These are phyloP conservation scores for Zenarchopterus dispar DNA, from an alignment of 2,797 vertebrate species.

Conservation along the genomic window DNA sequence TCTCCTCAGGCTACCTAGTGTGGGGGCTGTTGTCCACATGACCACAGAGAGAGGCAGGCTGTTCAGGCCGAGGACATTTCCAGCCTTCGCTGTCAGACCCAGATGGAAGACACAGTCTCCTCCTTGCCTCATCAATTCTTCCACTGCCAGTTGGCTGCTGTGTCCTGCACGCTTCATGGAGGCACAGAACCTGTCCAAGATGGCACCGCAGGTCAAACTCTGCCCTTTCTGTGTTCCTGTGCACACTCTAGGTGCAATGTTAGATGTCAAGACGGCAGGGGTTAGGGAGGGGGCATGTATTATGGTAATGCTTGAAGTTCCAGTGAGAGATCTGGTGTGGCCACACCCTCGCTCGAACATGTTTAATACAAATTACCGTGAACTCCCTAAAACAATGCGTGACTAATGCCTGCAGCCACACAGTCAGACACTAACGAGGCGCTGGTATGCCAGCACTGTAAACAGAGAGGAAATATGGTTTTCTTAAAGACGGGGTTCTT, in stretches of 20 bases:
- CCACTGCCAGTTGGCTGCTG: constrained; percentile 57
- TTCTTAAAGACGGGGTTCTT: constrained; percentile 39
- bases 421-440: constrained; percentile 31
- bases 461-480: constrained; percentile 29
- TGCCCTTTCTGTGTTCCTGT: constrained; percentile 10
- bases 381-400: constrained; percentile 24
- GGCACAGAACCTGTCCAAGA: constrained; percentile 49
- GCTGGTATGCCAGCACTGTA: constrained; percentile 36
- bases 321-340: constrained; percentile 15
- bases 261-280: constrained; percentile 28
- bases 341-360: constrained; percentile 20
- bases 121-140: constrained; percentile 59
- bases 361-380: constrained; percentile 25
- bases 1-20: constrained; percentile 61
- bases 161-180: constrained; percentile 48
- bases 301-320: constrained; percentile 10
- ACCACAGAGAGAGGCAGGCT: constrained; percentile 71
- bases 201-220: constrained; percentile 55
- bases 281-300: constrained; percentile 13
- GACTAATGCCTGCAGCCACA: constrained; percentile 39
- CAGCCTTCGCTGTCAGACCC: constrained; percentile 72
- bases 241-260: constrained; percentile 14
- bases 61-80: constrained; percentile 75
- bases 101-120: constrained; percentile 74
- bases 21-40: constrained; percentile 63